A percentile compares a stretch with the other conserved stretches of the same genome.
These are phyloP conservation scores for Porites rus DNA, from an alignment of 92 coral and sea anemone genomes.

Conservation along the genomic window DNA sequence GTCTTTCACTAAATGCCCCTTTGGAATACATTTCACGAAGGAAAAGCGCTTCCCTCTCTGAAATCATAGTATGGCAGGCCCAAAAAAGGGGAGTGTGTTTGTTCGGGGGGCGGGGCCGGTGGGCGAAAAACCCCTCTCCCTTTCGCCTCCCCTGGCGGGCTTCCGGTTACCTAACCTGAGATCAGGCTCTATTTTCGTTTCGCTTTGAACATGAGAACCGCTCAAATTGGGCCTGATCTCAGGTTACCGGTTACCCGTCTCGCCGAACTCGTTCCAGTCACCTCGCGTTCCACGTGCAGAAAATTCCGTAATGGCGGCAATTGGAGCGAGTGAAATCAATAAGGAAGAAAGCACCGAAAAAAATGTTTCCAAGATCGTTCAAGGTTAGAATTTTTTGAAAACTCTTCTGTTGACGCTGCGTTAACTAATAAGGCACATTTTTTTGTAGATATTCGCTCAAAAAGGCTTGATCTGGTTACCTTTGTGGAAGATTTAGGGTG, in stretches of 20 bases:
- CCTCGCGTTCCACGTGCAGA: constrained; percentile 38
- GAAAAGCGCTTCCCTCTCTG: no score
- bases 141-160: constrained; percentile 16
- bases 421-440: neutral
- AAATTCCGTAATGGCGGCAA: constrained; percentile 25
- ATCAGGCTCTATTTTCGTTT: no score
- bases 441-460: constrained; percentile 50
- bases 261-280: neutral
- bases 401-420: neutral
- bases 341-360: constrained; percentile 29
- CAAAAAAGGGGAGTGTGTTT: no score
- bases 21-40: no score
- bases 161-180: neutral
- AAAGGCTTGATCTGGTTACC: constrained; percentile 48
- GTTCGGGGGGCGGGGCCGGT: no score
- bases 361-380: constrained; percentile 12
- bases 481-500: constrained; percentile 79
- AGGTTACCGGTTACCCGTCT: neutral
- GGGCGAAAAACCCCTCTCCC: no score
- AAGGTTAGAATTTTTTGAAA: constrained; percentile 4
- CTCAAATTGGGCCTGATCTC: no score
- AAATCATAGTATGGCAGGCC: no score
- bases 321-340: neutral
- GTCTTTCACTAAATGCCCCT: no score
- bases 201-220: no score